Evolutionary conservation across 2,797 vertebrate genomes (phyloP).

Genomic region (Mormyrops attenuatus): DNA sequence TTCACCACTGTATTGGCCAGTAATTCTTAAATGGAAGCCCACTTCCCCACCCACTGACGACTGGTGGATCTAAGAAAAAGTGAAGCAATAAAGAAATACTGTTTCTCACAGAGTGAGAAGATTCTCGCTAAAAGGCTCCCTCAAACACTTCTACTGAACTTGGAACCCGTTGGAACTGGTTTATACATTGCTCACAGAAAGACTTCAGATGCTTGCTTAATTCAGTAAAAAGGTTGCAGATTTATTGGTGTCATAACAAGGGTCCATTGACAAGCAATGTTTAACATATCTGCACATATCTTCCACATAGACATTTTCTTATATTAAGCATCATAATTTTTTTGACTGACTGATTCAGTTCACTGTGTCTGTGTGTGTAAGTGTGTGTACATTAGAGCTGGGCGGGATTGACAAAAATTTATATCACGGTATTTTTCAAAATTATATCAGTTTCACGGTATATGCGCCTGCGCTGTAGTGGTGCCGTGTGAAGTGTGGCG

Average conservation of each 20-base stretch:
- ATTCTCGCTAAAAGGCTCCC: not conserved
- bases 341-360: not conserved
- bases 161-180: not conserved
- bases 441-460: too few relatives aligned
- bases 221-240: not conserved
- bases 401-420: too few relatives aligned
- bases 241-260: not conserved
- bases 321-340: not conserved
- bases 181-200: not conserved
- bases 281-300: not conserved
- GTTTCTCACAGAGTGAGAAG: not conserved
- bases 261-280: not conserved
- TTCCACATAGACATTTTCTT: not conserved
- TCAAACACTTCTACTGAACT: not conserved
- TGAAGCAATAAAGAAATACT: not conserved
- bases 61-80: not conserved
- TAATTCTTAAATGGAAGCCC: not conserved
- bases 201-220: not conserved
- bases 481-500: too few relatives aligned
- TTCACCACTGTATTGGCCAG: not conserved
- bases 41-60: not conserved
- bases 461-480: too few relatives aligned
- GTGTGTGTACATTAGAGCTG: not conserved
- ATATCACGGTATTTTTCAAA: too few relatives aligned
- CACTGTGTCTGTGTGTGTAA: too few relatives aligned